A percentile compares a stretch with the other conserved stretches of the same genome.
phyloP scores from a whole-genome alignment of 2,113 vertebrate genomes.

The Dromaius novaehollandiae region DNA sequence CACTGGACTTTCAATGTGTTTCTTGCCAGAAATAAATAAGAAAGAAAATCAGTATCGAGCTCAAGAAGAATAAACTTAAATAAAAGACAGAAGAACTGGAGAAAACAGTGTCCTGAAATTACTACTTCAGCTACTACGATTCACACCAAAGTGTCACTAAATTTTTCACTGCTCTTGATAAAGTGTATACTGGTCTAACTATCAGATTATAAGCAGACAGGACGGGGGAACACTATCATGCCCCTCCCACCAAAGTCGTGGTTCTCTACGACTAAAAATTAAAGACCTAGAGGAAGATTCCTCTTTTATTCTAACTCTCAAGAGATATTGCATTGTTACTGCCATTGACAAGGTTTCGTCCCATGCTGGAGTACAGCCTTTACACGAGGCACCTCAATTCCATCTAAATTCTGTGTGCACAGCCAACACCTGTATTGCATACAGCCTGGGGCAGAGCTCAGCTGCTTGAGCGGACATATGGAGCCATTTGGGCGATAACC shows the following conservation, averaged over 20 bases:
- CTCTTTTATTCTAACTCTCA: background rate
- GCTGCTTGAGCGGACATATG: background rate
- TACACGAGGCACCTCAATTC: background rate
- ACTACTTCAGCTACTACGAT: background rate
- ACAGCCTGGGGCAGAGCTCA: background rate
- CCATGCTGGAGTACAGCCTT: background rate
- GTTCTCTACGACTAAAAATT: background rate
- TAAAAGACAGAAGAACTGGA: background rate
- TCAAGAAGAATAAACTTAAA: background rate
- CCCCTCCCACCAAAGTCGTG: background rate
- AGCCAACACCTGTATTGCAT: background rate
- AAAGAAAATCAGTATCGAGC: background rate
- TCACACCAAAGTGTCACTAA: background rate
- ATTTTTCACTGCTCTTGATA: background rate
- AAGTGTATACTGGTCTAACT: background rate
- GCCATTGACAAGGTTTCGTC: background rate
- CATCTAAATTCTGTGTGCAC: background rate
- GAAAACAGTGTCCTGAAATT: background rate
- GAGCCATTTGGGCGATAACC: background rate
- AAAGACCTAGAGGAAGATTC: background rate
- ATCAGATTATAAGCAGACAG: background rate
- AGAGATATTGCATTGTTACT: background rate
- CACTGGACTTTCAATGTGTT: background rate
- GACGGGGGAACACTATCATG: rapidly evolving
- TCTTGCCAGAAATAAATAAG: background rate